Percentiles rank a stretch among this genome's conserved stretches.
These are phyloP conservation scores for Pachypsylla venusta DNA, from an alignment of 1,140 invertebrate species.

Conservation along the genomic window DNA sequence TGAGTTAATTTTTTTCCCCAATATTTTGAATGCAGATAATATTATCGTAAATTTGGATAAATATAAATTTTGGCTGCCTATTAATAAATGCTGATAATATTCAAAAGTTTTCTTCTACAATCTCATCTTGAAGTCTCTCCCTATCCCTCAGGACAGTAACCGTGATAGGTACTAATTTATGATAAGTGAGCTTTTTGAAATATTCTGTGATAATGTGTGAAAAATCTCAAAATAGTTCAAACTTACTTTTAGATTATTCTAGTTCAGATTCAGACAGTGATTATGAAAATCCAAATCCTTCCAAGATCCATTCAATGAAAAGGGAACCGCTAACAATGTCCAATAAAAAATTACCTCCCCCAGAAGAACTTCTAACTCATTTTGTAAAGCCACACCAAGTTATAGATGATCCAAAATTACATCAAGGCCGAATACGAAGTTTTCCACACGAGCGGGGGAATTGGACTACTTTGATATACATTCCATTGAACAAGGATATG, in stretches of 20 bases:
- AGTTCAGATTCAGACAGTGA: slow-evolving; percentile 5
- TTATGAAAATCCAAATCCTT: slow-evolving; percentile 8
- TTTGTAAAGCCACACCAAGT: slow-evolving; percentile 25
- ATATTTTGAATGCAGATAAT: too few species aligned
- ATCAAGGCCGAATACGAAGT: slow-evolving; percentile 45
- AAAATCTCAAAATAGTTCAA: background rate
- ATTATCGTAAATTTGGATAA: too few species aligned
- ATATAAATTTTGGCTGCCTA: too few species aligned
- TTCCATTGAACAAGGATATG: slow-evolving; percentile 33
- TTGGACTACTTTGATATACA: slow-evolving; percentile 59
- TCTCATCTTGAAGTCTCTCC: too few species aligned
- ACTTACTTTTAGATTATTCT: slow-evolving; percentile 6
- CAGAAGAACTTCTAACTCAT: slow-evolving; percentile 2
- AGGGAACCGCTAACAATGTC: background rate
- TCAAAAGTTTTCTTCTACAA: too few species aligned
- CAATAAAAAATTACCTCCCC: slow-evolving; percentile 1
- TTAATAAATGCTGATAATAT: too few species aligned
- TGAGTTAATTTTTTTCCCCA: too few species aligned
- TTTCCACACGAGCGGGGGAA: slow-evolving; percentile 66
- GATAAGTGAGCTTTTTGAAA: too few species aligned
- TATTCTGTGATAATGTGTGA: slow-evolving; percentile 41
- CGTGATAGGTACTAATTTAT: too few species aligned
- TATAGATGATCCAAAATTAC: slow-evolving; percentile 40
- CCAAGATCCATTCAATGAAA: background rate
- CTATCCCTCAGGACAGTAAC: too few species aligned